Conservation (phyloP, 2,888 invertebrate species). For the Proisotoma minuta region DNA sequence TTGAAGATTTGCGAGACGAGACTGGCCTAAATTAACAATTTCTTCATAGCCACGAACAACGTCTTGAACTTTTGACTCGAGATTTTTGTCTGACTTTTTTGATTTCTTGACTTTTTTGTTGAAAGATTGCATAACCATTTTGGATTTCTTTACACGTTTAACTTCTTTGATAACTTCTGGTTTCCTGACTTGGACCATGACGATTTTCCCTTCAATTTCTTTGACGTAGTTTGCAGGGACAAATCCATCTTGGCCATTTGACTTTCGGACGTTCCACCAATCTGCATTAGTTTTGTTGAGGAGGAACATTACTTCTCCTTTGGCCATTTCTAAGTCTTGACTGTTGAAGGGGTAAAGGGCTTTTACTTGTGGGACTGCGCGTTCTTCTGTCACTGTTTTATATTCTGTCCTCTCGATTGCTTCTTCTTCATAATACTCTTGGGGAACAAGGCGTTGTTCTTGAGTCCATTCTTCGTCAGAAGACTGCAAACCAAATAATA, state of each 20-base stretch:
- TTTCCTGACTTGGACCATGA: constrained; percentile 75
- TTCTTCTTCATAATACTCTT: constrained; percentile 90
- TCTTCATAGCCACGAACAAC: constrained; percentile 78
- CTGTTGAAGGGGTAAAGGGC: constrained; percentile 82
- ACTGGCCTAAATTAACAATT: constrained; percentile 71
- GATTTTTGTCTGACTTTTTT: background rate
- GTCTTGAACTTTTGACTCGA: background rate
- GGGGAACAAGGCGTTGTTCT: constrained; percentile 76
- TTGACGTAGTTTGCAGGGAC: constrained; percentile 96
- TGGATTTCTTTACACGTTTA: constrained; percentile 83
- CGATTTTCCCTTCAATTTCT: constrained; percentile 82
- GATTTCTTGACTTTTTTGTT: constrained; percentile 47
- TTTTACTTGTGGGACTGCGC: constrained; percentile 75
- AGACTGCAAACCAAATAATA: too few relatives aligned
- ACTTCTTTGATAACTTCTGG: constrained; percentile 77
- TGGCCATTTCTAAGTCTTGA: constrained; percentile 84
- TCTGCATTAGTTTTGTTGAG: constrained; percentile 93
- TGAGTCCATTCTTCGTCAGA: background rate
- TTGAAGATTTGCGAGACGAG: constrained; percentile 76
- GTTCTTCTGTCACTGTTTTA: constrained; percentile 78
- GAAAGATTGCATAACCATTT: constrained; percentile 78
- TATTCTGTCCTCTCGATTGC: constrained; percentile 78
- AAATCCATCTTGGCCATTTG: constrained; percentile 88
- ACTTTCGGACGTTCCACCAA: constrained; percentile 98
- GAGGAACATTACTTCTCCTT: constrained; percentile 88